A percentile compares a stretch with the other conserved stretches of the same genome.
These are phyloP conservation scores for Sphinx pinastri DNA, from an alignment of 2,888 invertebrate genomes.

Conservation along the genomic window DNA sequence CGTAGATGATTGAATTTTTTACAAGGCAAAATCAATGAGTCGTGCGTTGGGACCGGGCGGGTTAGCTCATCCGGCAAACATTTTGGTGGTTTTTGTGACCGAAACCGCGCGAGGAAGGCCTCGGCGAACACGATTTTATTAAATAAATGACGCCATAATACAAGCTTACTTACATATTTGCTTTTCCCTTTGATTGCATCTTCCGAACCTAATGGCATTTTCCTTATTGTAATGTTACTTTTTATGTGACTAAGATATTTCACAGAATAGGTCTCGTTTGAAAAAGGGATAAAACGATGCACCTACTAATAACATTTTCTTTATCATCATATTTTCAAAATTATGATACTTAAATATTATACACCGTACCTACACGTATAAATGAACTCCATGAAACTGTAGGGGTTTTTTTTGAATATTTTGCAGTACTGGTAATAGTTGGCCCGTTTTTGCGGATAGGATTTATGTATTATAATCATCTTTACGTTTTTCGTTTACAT, in stretches of 20 bases:
- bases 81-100: conserved; percentile 80
- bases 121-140: conserved; percentile 70
- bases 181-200: conserved; percentile 39
- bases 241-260: conserved; percentile 20
- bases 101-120: conserved; percentile 72
- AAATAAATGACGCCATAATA: conserved; percentile 73
- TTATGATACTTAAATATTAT: too few relatives aligned
- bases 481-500: too few relatives aligned
- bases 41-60: conserved; percentile 76
- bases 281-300: not conserved
- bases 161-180: conserved; percentile 36
- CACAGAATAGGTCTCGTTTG: not conserved
- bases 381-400: too few relatives aligned
- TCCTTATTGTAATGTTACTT: conserved; percentile 31
- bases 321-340: too few relatives aligned
- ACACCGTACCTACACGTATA: too few relatives aligned
- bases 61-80: conserved; percentile 81
- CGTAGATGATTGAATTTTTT: conserved; percentile 78
- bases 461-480: too few relatives aligned
- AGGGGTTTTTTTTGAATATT: too few relatives aligned
- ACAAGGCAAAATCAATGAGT: conserved; percentile 76
- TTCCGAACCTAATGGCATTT: conserved; percentile 12
- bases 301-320: too few relatives aligned
- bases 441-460: too few relatives aligned
- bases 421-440: too few relatives aligned